These are phyloP conservation scores for Pagrus major DNA, from an alignment of 2,113 vertebrate species.

Conservation along the genomic window DNA sequence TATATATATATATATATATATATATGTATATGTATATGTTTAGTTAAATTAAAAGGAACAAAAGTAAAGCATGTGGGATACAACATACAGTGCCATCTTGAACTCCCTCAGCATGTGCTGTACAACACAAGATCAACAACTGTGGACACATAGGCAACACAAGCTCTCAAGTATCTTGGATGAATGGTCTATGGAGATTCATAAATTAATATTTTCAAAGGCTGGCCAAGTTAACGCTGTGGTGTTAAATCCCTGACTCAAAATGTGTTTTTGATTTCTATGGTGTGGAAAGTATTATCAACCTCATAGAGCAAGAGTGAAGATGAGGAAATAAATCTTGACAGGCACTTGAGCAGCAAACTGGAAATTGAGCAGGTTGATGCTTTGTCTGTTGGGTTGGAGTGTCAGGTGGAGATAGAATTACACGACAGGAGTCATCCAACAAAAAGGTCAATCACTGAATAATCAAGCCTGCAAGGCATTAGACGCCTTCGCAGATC, in stretches of 20 bases:
- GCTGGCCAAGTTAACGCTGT: neutral
- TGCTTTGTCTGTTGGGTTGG: constrained; percentile 6
- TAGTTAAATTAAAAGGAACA: neutral
- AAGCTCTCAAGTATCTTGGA: neutral
- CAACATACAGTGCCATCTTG: too few species aligned
- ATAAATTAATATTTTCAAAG: neutral
- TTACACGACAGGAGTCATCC: neutral
- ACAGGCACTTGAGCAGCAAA: constrained; percentile 10
- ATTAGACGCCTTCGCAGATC: neutral
- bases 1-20: too few species aligned
- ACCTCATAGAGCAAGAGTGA: neutral
- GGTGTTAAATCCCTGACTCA: neutral
- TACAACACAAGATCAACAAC: neutral
- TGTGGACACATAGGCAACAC: neutral
- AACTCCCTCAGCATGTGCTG: neutral
- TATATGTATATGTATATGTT: too few species aligned
- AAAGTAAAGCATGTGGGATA: neutral
- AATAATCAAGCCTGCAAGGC: constrained; percentile 1
- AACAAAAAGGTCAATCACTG: constrained; percentile 24
- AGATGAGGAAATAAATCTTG: neutral
- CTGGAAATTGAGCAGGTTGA: constrained; percentile 53
- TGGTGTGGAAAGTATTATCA: neutral
- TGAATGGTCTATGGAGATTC: neutral
- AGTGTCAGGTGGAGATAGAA: constrained; percentile 18
- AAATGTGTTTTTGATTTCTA: neutral